phyloP scores from a whole-genome alignment of 2,113 vertebrate genomes.

The Campylorhamphus procurvoides region DNA sequence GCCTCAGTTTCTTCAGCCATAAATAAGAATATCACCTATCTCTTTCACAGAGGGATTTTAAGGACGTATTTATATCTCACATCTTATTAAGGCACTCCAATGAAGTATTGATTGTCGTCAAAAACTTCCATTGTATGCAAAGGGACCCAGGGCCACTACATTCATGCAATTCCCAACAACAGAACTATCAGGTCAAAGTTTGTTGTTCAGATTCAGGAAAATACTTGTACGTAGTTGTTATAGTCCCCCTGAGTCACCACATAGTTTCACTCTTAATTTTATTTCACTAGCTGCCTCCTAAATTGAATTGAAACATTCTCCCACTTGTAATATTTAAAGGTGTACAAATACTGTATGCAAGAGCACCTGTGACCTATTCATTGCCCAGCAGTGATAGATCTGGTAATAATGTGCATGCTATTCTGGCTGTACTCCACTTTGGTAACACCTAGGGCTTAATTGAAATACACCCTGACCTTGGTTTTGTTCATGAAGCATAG shows the following conservation, averaged over 20 bases:
- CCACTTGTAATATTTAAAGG: conserved; percentile 71
- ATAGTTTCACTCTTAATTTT: conserved; percentile 29
- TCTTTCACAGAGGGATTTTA: neutral
- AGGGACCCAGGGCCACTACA: neutral
- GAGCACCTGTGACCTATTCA: conserved; percentile 69
- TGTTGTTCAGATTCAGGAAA: neutral
- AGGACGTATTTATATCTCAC: neutral
- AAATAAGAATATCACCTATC: neutral
- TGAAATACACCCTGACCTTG: conserved; percentile 77
- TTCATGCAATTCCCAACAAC: neutral
- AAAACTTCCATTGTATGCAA: neutral
- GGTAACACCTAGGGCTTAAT: conserved; percentile 72
- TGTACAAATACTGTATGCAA: conserved; percentile 16
- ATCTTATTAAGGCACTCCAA: neutral
- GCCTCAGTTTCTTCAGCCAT: neutral
- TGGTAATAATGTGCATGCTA: conserved; percentile 70
- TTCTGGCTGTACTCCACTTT: conserved; percentile 69
- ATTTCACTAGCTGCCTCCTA: conserved; percentile 19
- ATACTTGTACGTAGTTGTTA: neutral
- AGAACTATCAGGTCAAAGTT: neutral
- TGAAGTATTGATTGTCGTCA: neutral
- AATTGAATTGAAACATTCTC: conserved; percentile 65
- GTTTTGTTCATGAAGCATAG: conserved; percentile 65
- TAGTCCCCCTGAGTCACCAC: neutral
- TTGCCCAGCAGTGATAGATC: conserved; percentile 70